Conservation (phyloP, 2,888 invertebrate genomes). For the Netelia melanura region DNA sequence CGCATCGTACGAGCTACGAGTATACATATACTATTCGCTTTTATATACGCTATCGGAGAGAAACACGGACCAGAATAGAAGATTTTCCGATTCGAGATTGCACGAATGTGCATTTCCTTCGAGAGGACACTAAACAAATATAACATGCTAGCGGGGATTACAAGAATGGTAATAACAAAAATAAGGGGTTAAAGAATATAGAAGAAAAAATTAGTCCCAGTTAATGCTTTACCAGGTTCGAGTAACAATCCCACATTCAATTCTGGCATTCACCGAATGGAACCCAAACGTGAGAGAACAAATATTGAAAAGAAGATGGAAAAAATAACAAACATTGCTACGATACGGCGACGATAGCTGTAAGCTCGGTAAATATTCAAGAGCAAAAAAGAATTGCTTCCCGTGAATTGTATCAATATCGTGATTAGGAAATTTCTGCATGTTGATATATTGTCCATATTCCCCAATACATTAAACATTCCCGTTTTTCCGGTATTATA, state of each 20-base stretch:
- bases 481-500: conserved; percentile 48
- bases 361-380: background rate
- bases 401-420: background rate
- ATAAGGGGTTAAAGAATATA: background rate
- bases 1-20: conserved; percentile 21
- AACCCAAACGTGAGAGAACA: too few relatives aligned
- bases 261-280: too few relatives aligned
- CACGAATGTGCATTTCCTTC: conserved; percentile 31
- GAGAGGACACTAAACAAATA: conserved; percentile 1
- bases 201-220: background rate
- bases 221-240: background rate
- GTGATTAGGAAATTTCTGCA: conserved; percentile 9
- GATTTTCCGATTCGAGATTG: conserved; percentile 56
- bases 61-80: conserved; percentile 50
- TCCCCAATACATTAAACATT: conserved; percentile 31
- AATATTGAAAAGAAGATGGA: too few relatives aligned
- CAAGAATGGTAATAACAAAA: conserved; percentile 15
- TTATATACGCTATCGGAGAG: conserved; percentile 1
- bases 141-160: conserved; percentile 17
- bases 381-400: background rate
- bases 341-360: too few relatives aligned
- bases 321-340: too few relatives aligned
- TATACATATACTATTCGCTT: conserved; percentile 12
- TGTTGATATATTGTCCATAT: background rate
- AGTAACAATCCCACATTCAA: background rate